These are phyloP conservation scores for Pachyseris speciosa DNA, from an alignment of 64 coral and sea anemone species.

Conservation along the genomic window DNA sequence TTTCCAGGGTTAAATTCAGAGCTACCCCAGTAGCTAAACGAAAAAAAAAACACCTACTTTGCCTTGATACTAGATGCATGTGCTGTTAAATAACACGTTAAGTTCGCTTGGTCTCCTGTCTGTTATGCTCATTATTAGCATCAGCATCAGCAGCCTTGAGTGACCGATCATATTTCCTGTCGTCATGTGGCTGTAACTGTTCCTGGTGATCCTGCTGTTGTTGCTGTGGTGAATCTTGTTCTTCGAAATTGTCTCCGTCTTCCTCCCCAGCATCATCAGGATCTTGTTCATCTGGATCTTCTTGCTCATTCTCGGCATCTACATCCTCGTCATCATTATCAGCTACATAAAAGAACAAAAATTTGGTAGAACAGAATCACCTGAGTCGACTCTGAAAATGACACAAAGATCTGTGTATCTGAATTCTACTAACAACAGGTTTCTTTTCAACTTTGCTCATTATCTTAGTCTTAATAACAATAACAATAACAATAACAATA, in stretches of 20 bases:
- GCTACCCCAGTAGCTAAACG: too few relatives aligned
- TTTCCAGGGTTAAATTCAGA: too few relatives aligned
- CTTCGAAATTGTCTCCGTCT: not conserved
- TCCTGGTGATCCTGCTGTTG: not conserved
- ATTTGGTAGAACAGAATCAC: too few relatives aligned
- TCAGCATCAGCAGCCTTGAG: not conserved
- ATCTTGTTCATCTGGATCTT: constrained; percentile 31
- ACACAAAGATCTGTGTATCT: too few relatives aligned
- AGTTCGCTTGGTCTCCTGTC: not conserved
- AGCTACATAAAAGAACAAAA: not conserved
- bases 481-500: too few relatives aligned
- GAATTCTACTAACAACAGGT: too few relatives aligned
- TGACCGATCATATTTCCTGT: not conserved
- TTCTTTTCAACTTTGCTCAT: too few relatives aligned
- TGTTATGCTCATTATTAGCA: not conserved
- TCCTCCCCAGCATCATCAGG: constrained; percentile 18
- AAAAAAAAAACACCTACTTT: not conserved
- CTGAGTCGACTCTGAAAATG: too few relatives aligned
- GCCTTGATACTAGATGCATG: not conserved
- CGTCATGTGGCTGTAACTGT: not conserved
- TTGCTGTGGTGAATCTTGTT: not conserved
- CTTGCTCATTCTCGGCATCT: not conserved
- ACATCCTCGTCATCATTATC: constrained; percentile 45
- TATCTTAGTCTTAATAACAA: too few relatives aligned
- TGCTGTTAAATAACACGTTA: not conserved